phyloP scores from a whole-genome alignment of 2,888 invertebrate species.

The Acronicta aceris region DNA sequence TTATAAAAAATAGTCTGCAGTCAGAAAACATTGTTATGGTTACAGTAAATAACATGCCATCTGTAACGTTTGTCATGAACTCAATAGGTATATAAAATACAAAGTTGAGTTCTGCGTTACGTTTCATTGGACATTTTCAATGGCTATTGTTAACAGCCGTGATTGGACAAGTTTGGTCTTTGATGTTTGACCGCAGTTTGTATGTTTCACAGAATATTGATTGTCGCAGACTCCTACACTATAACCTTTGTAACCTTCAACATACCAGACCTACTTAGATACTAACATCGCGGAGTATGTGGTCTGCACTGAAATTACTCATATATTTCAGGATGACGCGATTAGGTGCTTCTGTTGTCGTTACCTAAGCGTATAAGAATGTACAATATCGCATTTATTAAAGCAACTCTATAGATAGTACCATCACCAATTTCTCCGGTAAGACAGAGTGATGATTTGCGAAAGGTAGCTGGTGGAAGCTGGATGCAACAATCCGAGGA shows the following conservation, averaged over 20 bases:
- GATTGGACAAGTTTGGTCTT: slow-evolving; percentile 69
- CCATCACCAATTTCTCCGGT: too few species aligned
- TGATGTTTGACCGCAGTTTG: slow-evolving; percentile 57
- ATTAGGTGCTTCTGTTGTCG: too few species aligned
- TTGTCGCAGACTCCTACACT: background rate
- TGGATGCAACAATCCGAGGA: too few species aligned
- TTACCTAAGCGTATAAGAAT: too few species aligned
- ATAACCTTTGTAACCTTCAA: background rate
- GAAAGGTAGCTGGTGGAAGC: too few species aligned
- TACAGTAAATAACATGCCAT: slow-evolving; percentile 15
- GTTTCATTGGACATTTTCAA: slow-evolving; percentile 66
- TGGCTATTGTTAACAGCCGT: slow-evolving; percentile 67
- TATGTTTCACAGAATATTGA: slow-evolving; percentile 37
- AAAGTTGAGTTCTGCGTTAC: slow-evolving; percentile 52
- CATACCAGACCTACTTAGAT: background rate
- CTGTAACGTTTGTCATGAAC: slow-evolving; percentile 39
- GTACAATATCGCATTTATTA: too few species aligned
- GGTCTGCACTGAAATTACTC: too few species aligned
- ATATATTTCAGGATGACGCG: too few species aligned
- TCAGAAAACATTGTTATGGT: slow-evolving; percentile 19
- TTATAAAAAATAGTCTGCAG: background rate
- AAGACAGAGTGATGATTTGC: too few species aligned
- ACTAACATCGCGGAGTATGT: too few species aligned
- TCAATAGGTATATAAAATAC: slow-evolving; percentile 12
- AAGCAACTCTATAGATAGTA: too few species aligned